phyloP scores from a whole-genome alignment of 2,888 invertebrate genomes.

The Ferdinandea cuprea region DNA sequence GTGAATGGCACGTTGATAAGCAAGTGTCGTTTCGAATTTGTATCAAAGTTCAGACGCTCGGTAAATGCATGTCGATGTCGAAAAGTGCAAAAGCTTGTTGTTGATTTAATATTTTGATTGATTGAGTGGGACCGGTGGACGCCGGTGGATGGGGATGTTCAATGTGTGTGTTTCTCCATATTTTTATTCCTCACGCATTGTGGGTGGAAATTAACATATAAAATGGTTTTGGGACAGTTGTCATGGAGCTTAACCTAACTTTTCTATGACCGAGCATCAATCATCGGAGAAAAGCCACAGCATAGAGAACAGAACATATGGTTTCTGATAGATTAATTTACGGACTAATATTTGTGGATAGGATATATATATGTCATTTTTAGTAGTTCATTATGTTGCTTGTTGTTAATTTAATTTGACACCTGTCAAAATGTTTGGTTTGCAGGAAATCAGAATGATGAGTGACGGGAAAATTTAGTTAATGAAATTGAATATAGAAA shows the following conservation, averaged over 20 bases:
- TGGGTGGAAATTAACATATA: conserved; percentile 34
- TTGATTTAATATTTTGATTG: conserved; percentile 59
- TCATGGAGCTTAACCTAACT: conserved; percentile 56
- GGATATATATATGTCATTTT: too few relatives aligned
- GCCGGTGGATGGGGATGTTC: neutral
- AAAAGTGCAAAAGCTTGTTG: conserved; percentile 64
- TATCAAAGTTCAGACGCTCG: conserved; percentile 3
- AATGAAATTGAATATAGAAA: too few relatives aligned
- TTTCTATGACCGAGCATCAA: neutral
- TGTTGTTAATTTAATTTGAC: too few relatives aligned
- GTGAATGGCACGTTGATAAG: conserved; percentile 39
- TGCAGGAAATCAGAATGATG: too few relatives aligned
- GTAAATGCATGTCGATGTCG: conserved; percentile 5
- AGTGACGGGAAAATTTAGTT: too few relatives aligned
- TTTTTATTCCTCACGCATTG: neutral
- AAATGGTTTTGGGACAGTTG: conserved; percentile 51
- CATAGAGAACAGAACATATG: too few relatives aligned
- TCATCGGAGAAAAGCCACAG: neutral
- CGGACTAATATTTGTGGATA: too few relatives aligned
- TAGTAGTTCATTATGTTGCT: too few relatives aligned
- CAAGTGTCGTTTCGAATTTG: conserved; percentile 34
- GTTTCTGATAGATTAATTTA: too few relatives aligned
- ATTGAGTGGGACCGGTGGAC: too few relatives aligned
- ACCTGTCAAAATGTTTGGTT: too few relatives aligned
- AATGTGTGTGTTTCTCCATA: neutral